Evolutionary conservation across 2,113 vertebrate genomes (phyloP).

Genomic region (Aramus guarauna): DNA sequence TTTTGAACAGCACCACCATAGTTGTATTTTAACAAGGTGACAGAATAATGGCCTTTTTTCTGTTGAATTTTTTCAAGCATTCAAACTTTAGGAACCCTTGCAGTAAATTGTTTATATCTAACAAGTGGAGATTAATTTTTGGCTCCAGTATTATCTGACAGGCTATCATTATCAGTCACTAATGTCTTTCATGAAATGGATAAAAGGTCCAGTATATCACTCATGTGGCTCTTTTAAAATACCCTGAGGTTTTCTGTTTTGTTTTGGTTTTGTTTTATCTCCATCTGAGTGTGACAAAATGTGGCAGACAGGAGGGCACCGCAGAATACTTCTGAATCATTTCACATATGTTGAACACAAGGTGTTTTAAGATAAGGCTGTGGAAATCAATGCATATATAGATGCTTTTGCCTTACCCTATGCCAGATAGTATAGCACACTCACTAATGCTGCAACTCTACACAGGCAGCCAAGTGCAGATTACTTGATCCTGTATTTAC

Average conservation of each 20-base stretch:
- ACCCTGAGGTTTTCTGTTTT: slow-evolving; percentile 6
- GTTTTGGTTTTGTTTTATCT: slow-evolving; percentile 48
- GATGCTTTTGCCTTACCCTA: background rate
- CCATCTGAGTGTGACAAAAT: slow-evolving; percentile 46
- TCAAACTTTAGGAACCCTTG: background rate
- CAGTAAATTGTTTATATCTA: slow-evolving; percentile 28
- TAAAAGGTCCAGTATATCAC: slow-evolving; percentile 44
- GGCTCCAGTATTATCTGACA: slow-evolving; percentile 2
- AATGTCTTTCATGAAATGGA: slow-evolving; percentile 9
- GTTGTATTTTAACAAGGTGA: background rate
- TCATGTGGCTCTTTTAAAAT: slow-evolving; percentile 49
- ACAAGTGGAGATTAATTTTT: slow-evolving; percentile 29
- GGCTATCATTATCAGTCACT: slow-evolving; percentile 24
- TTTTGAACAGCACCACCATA: background rate
- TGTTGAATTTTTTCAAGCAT: background rate
- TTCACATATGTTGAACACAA: slow-evolving; percentile 47
- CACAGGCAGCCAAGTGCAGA: background rate
- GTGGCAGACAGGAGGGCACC: slow-evolving; percentile 34
- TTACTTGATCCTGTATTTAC: background rate
- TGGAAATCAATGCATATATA: background rate
- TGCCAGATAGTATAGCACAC: background rate
- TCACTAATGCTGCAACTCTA: background rate
- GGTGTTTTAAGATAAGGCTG: slow-evolving; percentile 22
- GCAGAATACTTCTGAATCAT: background rate
- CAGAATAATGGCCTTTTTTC: background rate